Conservation (phyloP, 2,113 vertebrate genomes). For the Pomatorhinus ruficollis region DNA sequence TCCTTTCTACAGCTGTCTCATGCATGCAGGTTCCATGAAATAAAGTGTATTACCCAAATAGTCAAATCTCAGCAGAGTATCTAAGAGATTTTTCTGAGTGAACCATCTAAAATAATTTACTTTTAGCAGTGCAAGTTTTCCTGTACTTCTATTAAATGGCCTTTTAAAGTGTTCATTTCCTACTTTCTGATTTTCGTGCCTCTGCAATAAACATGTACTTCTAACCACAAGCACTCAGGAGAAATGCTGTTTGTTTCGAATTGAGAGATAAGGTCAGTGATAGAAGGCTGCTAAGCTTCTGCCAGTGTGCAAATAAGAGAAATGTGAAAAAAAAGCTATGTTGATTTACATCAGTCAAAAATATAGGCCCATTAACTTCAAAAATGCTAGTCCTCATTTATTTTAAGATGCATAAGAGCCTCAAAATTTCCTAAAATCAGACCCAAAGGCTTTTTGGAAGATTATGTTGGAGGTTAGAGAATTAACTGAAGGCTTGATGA, state of each 20-base stretch:
- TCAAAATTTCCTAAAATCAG: not conserved
- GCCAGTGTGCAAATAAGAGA: not conserved
- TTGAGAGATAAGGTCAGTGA: not conserved
- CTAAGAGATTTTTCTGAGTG: not conserved
- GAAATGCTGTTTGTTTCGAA: not conserved
- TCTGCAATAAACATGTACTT: not conserved
- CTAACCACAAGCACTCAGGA: not conserved
- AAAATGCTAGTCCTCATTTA: not conserved
- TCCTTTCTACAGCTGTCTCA: not conserved
- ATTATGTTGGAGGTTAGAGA: not conserved
- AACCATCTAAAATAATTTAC: not conserved
- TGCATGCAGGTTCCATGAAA: not conserved
- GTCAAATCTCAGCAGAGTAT: not conserved
- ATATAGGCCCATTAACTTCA: not conserved
- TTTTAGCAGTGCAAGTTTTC: not conserved
- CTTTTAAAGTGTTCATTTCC: not conserved
- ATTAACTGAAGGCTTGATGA: not conserved
- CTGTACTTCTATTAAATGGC: not conserved
- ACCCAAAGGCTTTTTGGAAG: not conserved
- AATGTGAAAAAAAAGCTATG: not conserved
- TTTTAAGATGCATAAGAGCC: not conserved
- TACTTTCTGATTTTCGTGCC: not conserved
- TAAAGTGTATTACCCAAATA: not conserved
- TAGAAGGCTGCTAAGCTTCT: not conserved
- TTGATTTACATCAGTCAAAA: not conserved